Evolutionary conservation across 2,113 vertebrate genomes (phyloP).

Genomic region (Paracyprichromis sp.): DNA sequence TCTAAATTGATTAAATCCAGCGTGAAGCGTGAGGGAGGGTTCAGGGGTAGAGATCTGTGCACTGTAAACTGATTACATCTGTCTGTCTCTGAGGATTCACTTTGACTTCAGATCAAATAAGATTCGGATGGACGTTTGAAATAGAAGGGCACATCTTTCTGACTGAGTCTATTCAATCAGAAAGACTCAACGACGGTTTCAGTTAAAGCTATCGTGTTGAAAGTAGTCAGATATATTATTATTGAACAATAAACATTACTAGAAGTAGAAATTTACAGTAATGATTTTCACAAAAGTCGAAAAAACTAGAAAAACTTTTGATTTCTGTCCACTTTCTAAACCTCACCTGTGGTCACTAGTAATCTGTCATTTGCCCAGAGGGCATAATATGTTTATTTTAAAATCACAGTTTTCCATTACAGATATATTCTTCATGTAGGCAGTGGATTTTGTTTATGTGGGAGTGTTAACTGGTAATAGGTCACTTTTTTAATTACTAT

Average conservation of each 20-base stretch:
- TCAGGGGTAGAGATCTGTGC: background rate
- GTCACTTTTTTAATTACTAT: background rate
- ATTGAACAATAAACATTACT: background rate
- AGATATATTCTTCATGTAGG: background rate
- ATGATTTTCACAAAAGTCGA: rapidly evolving
- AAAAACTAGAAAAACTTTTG: background rate
- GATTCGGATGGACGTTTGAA: background rate
- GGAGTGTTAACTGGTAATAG: background rate
- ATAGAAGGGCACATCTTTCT: background rate
- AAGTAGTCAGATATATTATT: background rate
- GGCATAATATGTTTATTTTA: background rate
- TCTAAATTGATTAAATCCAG: constrained; percentile 10
- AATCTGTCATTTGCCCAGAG: background rate
- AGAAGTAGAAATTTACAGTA: background rate
- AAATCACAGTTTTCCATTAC: background rate
- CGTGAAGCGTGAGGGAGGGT: background rate
- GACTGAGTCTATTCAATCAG: background rate
- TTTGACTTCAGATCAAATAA: background rate
- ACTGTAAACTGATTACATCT: background rate
- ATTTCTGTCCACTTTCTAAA: background rate
- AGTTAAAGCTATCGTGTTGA: background rate
- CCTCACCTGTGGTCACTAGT: background rate
- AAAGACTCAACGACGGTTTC: background rate
- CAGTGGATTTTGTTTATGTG: background rate
- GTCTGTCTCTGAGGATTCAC: background rate